Base-by-base conservation (phyloP, 2,113 vertebrate genomes). In the Centropristis striata region DNA sequence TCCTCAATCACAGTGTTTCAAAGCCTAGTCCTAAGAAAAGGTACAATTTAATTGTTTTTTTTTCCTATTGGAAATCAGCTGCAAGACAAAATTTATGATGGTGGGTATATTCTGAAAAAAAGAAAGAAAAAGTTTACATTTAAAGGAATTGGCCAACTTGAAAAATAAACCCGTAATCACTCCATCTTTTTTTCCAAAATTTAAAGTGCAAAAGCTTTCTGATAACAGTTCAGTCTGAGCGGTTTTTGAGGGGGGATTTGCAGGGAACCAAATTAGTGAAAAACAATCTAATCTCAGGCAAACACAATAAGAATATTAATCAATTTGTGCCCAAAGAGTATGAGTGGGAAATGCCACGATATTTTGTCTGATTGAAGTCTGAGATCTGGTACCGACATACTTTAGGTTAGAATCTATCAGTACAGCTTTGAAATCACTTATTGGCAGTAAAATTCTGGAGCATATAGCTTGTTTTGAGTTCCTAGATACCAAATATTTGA, bases 1-100 rank as follows among this genome's bases (percentile, higher is more conserved):
- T 76, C 46, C 18, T 79, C 49, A 4, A 8, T 73, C 63, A 78
- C 60, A 70, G 50, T 51, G 53, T 60, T 78, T 58, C 2, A 78
- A 12, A 58, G 42, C 3, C 5, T 46, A 5, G 37, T 44, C 16
- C 6, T 50, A 18, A 51, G 32, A 47, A 41, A 8, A 15, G 9
- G 28, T 47, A 41, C 37, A 65, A 21, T 28, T 51, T 23, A 36
- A 20, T 28, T 1, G 28, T 28, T 42, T 50, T 73, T 46, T 50
- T 73, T 51, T 3, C 5, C 16, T 1, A 27, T 4, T 4, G 2
- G 7, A 46, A 61, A 68, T 47, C 8, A 61, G 13, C 36, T 61
- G 47, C 28, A 65, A 36, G 20, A 58, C 44, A 44, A 21, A 20
- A 27, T 20, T 46, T 53, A 16, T 10, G 25, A 44, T 36, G 10